Percentiles rank a stretch among this genome's conserved stretches.
phyloP scores from a whole-genome alignment of 1,140 invertebrate genomes.

The Drosophila sp. region DNA sequence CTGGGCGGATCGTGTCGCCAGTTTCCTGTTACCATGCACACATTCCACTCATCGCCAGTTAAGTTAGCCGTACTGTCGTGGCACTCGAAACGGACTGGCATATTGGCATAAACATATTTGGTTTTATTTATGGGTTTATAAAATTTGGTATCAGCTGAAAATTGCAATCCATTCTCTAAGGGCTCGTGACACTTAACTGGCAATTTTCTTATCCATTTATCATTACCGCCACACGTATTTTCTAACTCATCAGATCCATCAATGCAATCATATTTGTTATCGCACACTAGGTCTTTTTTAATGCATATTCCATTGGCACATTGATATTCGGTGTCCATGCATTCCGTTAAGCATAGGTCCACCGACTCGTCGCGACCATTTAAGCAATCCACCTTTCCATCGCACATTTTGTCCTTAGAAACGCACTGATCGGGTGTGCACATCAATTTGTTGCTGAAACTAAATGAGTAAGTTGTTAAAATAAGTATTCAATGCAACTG shows the following conservation, averaged over 20 bases:
- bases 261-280: constrained; percentile 35
- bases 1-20: not conserved
- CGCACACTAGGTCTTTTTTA: not conserved
- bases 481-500: not conserved
- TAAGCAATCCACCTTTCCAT: constrained; percentile 17
- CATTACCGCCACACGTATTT: rapidly evolving
- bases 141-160: not conserved
- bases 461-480: not conserved
- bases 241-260: constrained; percentile 43
- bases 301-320: constrained; percentile 36
- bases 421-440: constrained; percentile 17
- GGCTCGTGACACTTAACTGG: constrained; percentile 25
- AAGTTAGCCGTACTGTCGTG: not conserved
- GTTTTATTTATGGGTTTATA: not conserved
- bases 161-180: not conserved
- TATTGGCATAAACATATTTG: constrained; percentile 30
- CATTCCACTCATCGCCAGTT: not conserved
- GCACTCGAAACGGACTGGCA: constrained; percentile 12
- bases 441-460: not conserved
- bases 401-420: not conserved
- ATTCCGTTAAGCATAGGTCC: not conserved
- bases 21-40: constrained; percentile 12
- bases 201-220: not conserved
- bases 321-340: not conserved
- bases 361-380: constrained; percentile 45